Conservation (phyloP, 2,888 invertebrate species). For the Brassicogethes aeneus region DNA sequence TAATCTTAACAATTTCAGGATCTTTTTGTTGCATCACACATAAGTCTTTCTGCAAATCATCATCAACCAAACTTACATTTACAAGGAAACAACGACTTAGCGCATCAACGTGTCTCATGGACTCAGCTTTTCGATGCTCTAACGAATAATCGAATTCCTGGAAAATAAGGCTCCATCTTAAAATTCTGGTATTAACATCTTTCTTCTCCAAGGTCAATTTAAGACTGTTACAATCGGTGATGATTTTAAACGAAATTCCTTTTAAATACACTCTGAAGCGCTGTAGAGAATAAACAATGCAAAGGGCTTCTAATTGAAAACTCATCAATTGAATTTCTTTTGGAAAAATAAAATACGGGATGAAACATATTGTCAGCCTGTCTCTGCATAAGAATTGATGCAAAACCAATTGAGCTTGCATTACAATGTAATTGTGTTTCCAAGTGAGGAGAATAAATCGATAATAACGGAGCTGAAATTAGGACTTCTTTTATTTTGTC, state of each 20-base stretch:
- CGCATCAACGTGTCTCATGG: slow-evolving; percentile 4
- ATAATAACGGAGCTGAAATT: not conserved
- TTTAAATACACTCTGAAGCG: slow-evolving; percentile 4
- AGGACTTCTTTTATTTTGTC: not conserved
- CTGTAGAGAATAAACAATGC: slow-evolving; percentile 4
- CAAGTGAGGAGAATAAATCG: too few species aligned
- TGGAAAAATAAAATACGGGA: not conserved
- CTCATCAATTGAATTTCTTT: not conserved
- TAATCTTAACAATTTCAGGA: too few species aligned
- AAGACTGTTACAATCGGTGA: slow-evolving; percentile 4
- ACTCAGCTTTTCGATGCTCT: slow-evolving; percentile 1
- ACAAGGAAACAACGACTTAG: slow-evolving; percentile 2
- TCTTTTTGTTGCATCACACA: too few species aligned
- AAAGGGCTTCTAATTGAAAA: slow-evolving; percentile 2
- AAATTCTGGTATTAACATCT: slow-evolving; percentile 4
- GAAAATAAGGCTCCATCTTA: not conserved
- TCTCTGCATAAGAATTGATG: slow-evolving; percentile 2
- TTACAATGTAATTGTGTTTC: slow-evolving; percentile 2
- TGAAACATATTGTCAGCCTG: not conserved
- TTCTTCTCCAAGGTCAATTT: slow-evolving; percentile 5
- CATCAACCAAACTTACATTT: too few species aligned
- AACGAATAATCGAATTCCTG: slow-evolving; percentile 2
- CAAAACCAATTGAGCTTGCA: not conserved
- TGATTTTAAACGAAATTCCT: slow-evolving; percentile 3
- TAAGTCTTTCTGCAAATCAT: too few species aligned